Evolutionary conservation across 2,797 vertebrate genomes (phyloP).

Genomic region (Crocodylus rhombifer): DNA sequence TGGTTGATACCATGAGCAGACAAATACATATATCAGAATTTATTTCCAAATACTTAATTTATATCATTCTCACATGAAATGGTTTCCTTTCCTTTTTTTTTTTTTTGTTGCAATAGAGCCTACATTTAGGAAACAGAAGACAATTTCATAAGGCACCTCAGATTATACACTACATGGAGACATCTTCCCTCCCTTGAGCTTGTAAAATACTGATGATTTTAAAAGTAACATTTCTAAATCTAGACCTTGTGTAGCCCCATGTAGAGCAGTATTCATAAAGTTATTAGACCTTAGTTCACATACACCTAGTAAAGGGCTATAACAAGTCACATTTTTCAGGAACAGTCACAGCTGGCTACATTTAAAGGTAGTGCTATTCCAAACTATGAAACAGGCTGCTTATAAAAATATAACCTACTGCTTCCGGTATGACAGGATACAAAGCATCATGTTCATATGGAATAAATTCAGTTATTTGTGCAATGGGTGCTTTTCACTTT

Average conservation of each 20-base stretch:
- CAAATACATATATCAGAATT: slow-evolving; percentile 61
- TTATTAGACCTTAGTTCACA: slow-evolving; percentile 61
- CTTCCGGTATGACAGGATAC: not conserved
- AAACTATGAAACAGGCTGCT: slow-evolving; percentile 58
- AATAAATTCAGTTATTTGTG: slow-evolving; percentile 17
- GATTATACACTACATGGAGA: slow-evolving; percentile 67
- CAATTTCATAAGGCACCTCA: slow-evolving; percentile 77
- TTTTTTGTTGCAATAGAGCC: slow-evolving; percentile 60
- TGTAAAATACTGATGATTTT: slow-evolving; percentile 54
- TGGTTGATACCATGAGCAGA: slow-evolving; percentile 4
- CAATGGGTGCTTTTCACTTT: slow-evolving; percentile 36
- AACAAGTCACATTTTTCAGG: slow-evolving; percentile 63
- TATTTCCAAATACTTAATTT: slow-evolving; percentile 73
- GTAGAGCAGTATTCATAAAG: slow-evolving; percentile 49
- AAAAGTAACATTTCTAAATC: slow-evolving; percentile 59
- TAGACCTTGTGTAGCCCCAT: slow-evolving; percentile 55
- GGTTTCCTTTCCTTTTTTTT: not conserved
- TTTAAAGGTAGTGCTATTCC: slow-evolving; percentile 62
- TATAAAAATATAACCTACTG: slow-evolving; percentile 53
- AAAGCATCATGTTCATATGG: slow-evolving; percentile 1
- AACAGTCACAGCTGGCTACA: slow-evolving; percentile 66
- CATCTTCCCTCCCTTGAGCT: slow-evolving; percentile 37
- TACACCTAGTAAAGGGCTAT: slow-evolving; percentile 53
- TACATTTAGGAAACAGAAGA: slow-evolving; percentile 69
- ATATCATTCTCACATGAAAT: slow-evolving; percentile 72